Base-by-base conservation (phyloP, 2,888 invertebrate genomes). In the Drosophila mercatorum region DNA sequence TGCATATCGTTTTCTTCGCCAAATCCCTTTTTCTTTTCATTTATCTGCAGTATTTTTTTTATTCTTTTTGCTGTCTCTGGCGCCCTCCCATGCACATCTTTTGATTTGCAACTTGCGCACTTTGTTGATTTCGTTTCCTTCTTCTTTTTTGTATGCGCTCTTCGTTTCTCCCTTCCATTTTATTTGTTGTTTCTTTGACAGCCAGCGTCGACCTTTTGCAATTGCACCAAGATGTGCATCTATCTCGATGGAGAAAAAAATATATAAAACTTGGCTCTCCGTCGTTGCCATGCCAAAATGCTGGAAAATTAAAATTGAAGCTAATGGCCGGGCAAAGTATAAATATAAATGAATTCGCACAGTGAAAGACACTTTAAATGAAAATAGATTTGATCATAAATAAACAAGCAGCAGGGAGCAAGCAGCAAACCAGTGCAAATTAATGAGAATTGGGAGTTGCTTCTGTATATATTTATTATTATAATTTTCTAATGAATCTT, bases 101-200 rank as follows among this genome's bases (percentile, higher is more conserved):
- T 79, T 87, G 83, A 87, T 86, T 87, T 86, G 81, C 79, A 72
- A 65, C 74, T 86, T 75, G 86, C 76, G 60, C 81, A 69, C 68
- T 86, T 76, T 79, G 84, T 76, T 72, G 81, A 74, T 75, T 81
- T 65, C 12, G 44, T 57, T 47, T 51, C 40, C 58, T 52, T 28
- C 31, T 46, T 12, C 26, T 4, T 14, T 28, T 22, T 22, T 22
- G 7, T 28, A 14, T 36, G n/a, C 43, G 41, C 58, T 56, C 17
- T 22, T 17, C 8, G 22, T 22, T 22, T 22, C 22, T 22, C 5
- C 52, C 31, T 28, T 17, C 44, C 49, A 68, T 80, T 78, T 75
- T 83, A 70, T 80, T 81, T 83, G 71, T 66, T 74, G 63, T 69
- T 74, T 68, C 69, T 76, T 72, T 83, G 84, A 79, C 81, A 76